phyloP scores from a whole-genome alignment of 1,140 invertebrate species.

The Eurytemora carolleeae region DNA sequence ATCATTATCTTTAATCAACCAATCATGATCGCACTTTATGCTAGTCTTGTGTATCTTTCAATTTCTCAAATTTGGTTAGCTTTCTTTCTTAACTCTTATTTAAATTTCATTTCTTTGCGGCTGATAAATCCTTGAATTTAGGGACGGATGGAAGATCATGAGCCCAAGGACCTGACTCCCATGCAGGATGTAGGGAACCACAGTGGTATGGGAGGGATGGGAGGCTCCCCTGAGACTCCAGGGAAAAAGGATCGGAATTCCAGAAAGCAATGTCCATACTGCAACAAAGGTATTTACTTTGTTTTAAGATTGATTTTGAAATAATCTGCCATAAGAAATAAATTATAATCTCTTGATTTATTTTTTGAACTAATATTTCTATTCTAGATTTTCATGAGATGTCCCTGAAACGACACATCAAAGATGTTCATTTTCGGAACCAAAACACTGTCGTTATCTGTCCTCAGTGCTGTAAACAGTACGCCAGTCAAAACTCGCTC shows the following conservation, averaged over 20 bases:
- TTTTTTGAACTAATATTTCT: too few species aligned
- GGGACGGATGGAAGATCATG: neutral
- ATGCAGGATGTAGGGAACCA: neutral
- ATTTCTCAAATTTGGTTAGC: too few species aligned
- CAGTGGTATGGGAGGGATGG: neutral
- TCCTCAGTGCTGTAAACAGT: conserved; percentile 15
- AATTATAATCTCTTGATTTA: too few species aligned
- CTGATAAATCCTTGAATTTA: neutral
- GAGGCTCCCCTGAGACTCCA: neutral
- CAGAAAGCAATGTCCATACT: conserved; percentile 11
- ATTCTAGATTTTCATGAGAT: conserved; percentile 13
- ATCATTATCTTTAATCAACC: too few species aligned
- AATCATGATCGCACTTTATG: too few species aligned
- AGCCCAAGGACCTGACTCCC: conserved; percentile 2
- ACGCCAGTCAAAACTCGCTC: conserved; percentile 14
- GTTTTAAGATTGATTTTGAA: too few species aligned
- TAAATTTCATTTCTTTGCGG: neutral
- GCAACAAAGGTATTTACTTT: conserved; percentile 8
- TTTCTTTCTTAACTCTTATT: too few species aligned
- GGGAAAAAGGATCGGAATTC: conserved; percentile 1
- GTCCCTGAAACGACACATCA: conserved; percentile 14
- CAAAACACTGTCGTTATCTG: conserved; percentile 15
- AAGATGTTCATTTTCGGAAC: conserved; percentile 13
- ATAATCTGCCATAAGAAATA: too few species aligned
- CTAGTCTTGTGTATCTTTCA: too few species aligned